Percentiles rank a stretch among this genome's conserved stretches.
These are phyloP conservation scores for Hemiscyllium ocellatum DNA, from an alignment of 2,113 vertebrate species.

Conservation along the genomic window DNA sequence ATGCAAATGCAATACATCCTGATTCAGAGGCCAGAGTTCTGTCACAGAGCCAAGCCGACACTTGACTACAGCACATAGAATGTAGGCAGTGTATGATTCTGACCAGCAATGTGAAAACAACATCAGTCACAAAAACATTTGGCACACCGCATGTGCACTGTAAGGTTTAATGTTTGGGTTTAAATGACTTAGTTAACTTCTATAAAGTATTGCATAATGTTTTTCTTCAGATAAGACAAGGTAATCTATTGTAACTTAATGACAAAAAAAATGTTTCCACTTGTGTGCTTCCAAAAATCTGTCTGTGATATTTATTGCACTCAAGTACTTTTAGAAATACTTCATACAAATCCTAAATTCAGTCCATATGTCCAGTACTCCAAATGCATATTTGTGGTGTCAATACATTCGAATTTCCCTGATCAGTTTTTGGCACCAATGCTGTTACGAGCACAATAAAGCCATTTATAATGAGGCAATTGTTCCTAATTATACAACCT, in stretches of 20 bases:
- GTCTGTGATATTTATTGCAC: constrained; percentile 28
- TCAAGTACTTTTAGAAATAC: background rate
- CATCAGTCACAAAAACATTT: background rate
- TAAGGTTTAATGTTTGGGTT: constrained; percentile 16
- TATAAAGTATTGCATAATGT: constrained; percentile 22
- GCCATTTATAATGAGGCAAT: constrained; percentile 31
- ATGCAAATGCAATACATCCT: background rate
- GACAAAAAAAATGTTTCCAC: constrained; percentile 35
- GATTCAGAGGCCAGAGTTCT: background rate
- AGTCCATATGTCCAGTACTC: constrained; percentile 27
- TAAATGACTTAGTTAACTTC: background rate
- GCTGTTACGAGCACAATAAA: background rate
- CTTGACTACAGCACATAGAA: background rate
- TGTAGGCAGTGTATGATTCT: background rate
- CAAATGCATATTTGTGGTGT: constrained; percentile 31
- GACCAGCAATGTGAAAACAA: background rate
- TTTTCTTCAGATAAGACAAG: constrained; percentile 37
- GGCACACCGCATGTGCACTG: background rate
- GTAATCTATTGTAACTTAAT: constrained; percentile 28
- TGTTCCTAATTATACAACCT: constrained; percentile 4
- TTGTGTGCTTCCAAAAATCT: constrained; percentile 14
- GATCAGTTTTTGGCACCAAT: constrained; percentile 10
- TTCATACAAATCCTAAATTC: constrained; percentile 25
- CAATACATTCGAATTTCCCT: constrained; percentile 2
- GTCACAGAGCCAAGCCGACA: background rate